Conservation (phyloP, 1,140 invertebrate genomes). For the Scaptomyza pallida region DNA sequence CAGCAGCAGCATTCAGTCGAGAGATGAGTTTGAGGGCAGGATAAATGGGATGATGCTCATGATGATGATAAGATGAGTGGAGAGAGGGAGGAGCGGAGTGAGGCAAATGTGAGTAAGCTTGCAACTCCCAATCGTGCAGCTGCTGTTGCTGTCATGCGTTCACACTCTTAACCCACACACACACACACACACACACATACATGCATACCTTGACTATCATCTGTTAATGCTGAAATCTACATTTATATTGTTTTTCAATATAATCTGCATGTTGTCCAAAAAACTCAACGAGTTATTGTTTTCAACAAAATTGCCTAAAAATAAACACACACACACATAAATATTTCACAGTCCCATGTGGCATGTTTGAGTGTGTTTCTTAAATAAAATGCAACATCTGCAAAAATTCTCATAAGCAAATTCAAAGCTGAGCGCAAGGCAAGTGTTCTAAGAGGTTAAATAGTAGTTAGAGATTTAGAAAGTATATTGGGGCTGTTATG, state of each 20-base stretch:
- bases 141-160: slow-evolving; percentile 41
- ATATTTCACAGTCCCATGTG: slow-evolving; percentile 5
- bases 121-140: slow-evolving; percentile 62
- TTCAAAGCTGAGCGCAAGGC: slow-evolving; percentile 4
- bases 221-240: slow-evolving; percentile 68
- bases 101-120: too few relatives aligned
- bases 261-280: slow-evolving; percentile 78
- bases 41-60: slow-evolving; percentile 1
- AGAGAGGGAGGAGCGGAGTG: too few relatives aligned
- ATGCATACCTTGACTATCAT: slow-evolving; percentile 65
- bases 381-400: slow-evolving; percentile 51
- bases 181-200: slow-evolving; percentile 30
- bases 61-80: background rate
- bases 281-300: slow-evolving; percentile 60
- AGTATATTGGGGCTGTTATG: too few relatives aligned
- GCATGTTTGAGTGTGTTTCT: slow-evolving; percentile 14
- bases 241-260: slow-evolving; percentile 83
- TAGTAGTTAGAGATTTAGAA: too few relatives aligned
- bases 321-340: slow-evolving; percentile 29
- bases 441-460: too few relatives aligned
- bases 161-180: slow-evolving; percentile 17
- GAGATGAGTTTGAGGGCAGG: slow-evolving; percentile 5
- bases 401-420: slow-evolving; percentile 55
- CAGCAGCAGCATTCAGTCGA: background rate
- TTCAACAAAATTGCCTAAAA: slow-evolving; percentile 55